These are phyloP conservation scores for Ginglymostoma cirratum DNA, from an alignment of 2,113 vertebrate species.

Conservation along the genomic window DNA sequence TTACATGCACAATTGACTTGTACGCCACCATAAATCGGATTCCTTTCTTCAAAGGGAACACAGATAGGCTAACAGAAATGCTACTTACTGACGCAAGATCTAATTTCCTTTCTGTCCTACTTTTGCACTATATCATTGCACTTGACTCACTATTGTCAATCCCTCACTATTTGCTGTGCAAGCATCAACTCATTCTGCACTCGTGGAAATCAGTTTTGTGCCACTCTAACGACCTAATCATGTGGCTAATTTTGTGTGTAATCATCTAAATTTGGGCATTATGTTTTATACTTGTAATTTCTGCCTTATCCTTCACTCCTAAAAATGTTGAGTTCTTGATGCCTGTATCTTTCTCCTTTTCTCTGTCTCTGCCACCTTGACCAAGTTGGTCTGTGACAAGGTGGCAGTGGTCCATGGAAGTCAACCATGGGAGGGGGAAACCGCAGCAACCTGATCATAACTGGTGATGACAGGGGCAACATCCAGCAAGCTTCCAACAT, in stretches of 20 bases:
- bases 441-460: not conserved
- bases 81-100: not conserved
- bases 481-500: not conserved
- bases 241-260: not conserved
- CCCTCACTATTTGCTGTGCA: not conserved
- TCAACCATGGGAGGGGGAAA: not conserved
- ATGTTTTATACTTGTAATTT: not conserved
- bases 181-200: not conserved
- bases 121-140: not conserved
- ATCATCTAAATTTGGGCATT: not conserved
- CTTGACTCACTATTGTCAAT: not conserved
- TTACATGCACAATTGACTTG: slow-evolving; percentile 26
- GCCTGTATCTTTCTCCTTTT: not conserved
- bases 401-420: not conserved
- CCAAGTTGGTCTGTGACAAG: not conserved
- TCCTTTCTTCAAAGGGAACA: not conserved
- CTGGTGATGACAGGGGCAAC: not conserved
- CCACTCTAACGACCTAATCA: not conserved
- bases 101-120: not conserved
- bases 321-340: not conserved
- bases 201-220: not conserved
- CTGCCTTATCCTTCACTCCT: not conserved
- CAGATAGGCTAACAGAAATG: not conserved
- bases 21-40: not conserved
- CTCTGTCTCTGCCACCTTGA: not conserved